These are phyloP conservation scores for Pangasius larnaudii DNA, from an alignment of 2,797 vertebrate species.

Conservation along the genomic window DNA sequence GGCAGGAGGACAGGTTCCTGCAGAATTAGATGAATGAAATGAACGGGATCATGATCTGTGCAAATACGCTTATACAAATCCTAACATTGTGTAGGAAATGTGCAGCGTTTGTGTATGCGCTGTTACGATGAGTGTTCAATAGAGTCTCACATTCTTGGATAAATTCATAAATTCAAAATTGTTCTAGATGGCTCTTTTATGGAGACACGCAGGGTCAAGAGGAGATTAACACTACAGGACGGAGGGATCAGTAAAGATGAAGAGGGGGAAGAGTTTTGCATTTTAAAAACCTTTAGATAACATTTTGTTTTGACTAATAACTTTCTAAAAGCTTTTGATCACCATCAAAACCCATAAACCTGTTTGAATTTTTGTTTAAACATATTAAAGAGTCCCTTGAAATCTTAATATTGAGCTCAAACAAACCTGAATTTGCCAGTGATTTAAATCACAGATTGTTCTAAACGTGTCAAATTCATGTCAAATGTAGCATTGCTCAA, in stretches of 20 bases:
- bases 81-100: neutral
- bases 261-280: too few species aligned
- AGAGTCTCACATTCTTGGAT: neutral
- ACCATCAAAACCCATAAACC: neutral
- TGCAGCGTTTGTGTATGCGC: neutral
- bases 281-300: neutral
- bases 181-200: neutral
- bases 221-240: neutral
- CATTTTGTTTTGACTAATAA: neutral
- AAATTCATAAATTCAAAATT: neutral
- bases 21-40: neutral
- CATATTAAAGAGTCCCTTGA: neutral
- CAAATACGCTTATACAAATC: neutral
- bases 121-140: too few species aligned
- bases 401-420: neutral
- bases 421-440: neutral
- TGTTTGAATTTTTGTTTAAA: neutral
- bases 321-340: neutral
- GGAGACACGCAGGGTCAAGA: too few species aligned
- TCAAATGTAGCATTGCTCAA: neutral
- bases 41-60: neutral
- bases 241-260: neutral
- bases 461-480: neutral
- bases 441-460: neutral
- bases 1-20: conserved; percentile 42